Conservation (phyloP, 2,113 vertebrate genomes). For the Calyptomena viridis region DNA sequence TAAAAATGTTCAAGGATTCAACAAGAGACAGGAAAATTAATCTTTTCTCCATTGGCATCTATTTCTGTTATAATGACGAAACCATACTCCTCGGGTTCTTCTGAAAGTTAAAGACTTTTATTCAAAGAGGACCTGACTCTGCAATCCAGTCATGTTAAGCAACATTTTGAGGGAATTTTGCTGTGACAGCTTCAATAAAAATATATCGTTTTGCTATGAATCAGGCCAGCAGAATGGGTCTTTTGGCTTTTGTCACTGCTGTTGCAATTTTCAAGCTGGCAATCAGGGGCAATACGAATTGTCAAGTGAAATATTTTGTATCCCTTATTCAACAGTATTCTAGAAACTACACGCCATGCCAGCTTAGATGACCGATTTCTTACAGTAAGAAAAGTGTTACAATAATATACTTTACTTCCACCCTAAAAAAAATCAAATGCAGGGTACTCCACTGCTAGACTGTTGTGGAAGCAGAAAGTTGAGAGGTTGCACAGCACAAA, state of each 20-base stretch:
- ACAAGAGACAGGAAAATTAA: neutral
- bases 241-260: slow-evolving; percentile 32
- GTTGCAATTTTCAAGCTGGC: slow-evolving; percentile 27
- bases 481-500: neutral
- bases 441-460: neutral
- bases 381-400: neutral
- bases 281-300: slow-evolving; percentile 12
- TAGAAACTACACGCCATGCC: neutral
- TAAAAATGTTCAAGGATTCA: slow-evolving; percentile 42
- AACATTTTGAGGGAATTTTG: neutral
- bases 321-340: neutral
- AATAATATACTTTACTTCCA: neutral
- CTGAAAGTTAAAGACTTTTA: slow-evolving; percentile 23
- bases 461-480: neutral
- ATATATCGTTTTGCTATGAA: slow-evolving; percentile 13
- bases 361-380: neutral
- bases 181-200: slow-evolving; percentile 10
- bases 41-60: slow-evolving; percentile 2
- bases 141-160: slow-evolving; percentile 40
- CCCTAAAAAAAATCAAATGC: neutral
- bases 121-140: slow-evolving; percentile 40
- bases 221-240: neutral
- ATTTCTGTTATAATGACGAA: slow-evolving; percentile 26
- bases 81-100: neutral
- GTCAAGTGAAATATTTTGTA: slow-evolving; percentile 17